phyloP scores from a whole-genome alignment of 2,888 invertebrate genomes.

The Parnassius mnemosyne region DNA sequence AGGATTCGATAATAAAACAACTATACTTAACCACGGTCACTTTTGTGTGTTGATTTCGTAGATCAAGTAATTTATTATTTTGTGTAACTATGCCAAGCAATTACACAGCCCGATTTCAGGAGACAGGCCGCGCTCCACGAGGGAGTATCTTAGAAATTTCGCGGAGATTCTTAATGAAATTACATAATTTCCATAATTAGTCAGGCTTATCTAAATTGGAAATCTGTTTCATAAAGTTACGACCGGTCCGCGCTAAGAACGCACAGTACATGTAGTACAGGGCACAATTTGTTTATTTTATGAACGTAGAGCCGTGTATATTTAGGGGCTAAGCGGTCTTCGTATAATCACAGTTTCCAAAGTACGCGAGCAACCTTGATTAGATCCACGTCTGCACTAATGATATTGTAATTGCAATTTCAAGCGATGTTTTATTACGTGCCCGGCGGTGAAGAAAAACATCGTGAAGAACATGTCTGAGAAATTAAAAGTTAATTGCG shows the following conservation, averaged over 20 bases:
- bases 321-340: not conserved
- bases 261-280: conserved; percentile 4
- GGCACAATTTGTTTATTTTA: conserved; percentile 10
- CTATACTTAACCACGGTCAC: too few species aligned
- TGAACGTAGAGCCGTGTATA: not conserved
- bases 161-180: conserved; percentile 18
- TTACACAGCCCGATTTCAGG: conserved; percentile 1
- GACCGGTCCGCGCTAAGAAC: conserved; percentile 6
- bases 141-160: conserved; percentile 12
- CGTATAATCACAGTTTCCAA: too few species aligned
- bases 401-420: too few species aligned
- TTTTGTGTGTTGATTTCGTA: not conserved
- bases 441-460: too few species aligned
- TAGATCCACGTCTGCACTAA: too few species aligned
- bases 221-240: conserved; percentile 22
- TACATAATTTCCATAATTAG: conserved; percentile 27
- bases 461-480: too few species aligned
- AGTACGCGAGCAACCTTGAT: too few species aligned
- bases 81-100: conserved; percentile 6
- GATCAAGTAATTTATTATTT: conserved; percentile 3
- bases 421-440: too few species aligned
- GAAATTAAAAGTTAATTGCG: too few species aligned
- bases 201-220: conserved; percentile 26
- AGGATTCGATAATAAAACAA: too few species aligned
- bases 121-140: conserved; percentile 3